These are phyloP conservation scores for Cyclophora punctaria DNA, from an alignment of 2,888 invertebrate species.

Conservation along the genomic window DNA sequence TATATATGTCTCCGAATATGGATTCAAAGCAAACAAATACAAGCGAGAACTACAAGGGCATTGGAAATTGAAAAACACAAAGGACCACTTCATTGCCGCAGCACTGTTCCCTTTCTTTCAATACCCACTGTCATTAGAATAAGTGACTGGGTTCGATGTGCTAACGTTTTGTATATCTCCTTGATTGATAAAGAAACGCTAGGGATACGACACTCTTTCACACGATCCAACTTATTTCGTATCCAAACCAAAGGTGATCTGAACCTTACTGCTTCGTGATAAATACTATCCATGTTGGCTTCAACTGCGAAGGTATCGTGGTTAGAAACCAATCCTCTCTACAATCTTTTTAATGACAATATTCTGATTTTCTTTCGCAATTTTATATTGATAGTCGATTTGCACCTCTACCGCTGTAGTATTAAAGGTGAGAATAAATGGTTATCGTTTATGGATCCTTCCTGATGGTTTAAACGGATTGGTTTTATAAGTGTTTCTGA, in stretches of 20 bases:
- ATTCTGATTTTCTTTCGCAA: constrained; percentile 14
- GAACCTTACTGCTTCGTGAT: constrained; percentile 2
- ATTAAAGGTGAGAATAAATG: constrained; percentile 14
- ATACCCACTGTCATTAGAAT: constrained; percentile 49
- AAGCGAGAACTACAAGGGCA: background rate
- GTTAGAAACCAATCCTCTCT: constrained; percentile 22
- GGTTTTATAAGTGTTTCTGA: too few species aligned
- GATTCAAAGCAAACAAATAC: background rate
- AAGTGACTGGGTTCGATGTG: constrained; percentile 67
- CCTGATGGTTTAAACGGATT: too few species aligned
- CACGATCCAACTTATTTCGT: constrained; percentile 6
- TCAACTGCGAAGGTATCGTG: constrained; percentile 3
- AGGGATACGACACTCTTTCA: constrained; percentile 54
- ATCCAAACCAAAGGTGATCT: background rate
- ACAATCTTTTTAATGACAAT: constrained; percentile 29
- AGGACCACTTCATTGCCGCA: constrained; percentile 31
- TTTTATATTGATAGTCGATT: constrained; percentile 7
- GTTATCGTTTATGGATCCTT: too few species aligned
- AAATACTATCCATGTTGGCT: background rate
- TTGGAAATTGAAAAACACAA: constrained; percentile 2
- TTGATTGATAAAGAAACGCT: constrained; percentile 68
- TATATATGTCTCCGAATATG: background rate
- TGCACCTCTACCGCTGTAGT: constrained; percentile 8
- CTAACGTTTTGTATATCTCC: constrained; percentile 60
- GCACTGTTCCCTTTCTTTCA: constrained; percentile 33